Base-by-base conservation (phyloP, 30 jellyfish, hydroid and myxozoan species). In the Sanderia malayensis region DNA sequence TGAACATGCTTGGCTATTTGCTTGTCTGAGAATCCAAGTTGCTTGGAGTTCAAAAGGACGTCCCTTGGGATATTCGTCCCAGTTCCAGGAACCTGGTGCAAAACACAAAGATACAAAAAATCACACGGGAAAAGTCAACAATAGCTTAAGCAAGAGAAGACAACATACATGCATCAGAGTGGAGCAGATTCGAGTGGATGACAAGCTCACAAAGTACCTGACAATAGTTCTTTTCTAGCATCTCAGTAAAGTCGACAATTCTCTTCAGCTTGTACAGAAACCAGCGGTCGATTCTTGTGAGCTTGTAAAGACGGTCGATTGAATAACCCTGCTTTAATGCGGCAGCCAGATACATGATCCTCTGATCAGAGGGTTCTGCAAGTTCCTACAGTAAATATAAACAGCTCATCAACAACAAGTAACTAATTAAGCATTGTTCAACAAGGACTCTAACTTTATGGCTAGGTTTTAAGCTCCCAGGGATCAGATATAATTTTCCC, bases 251-350 rank as follows among this genome's bases (percentile, higher is more conserved):
- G 44, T 73, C 44, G 52, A 63, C 70, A 1, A 93, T 93, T 44
- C 76, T 74, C 70, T 60, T 74, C 44, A 93, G 77, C 67, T 86
- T 80, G 76, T 70, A 74, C 79, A 93, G 58, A 52, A 93, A 93
- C 99, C 99, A 93, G 18, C 86, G 74, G 55, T 93, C 99, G 72
- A 93, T 93, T 44, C 73, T 86, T 10, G 99, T 93, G 60, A 93
- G 80, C 46, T 93, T 88, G 58, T 93, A 83, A 59, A 93, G 75
- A 23, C 80, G 70, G 46, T 86, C 95, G 47, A 93, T 72, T 17
- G 89, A 21, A 62, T 93, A 86, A 3, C 96, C 97, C 1, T 70
- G 57, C 49, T 26, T 46, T 41, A 93, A 30, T 3, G 99, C 99
- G 34, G 88, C 92, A 23, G 97, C 96, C 45, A 93, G 57, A 32